These are phyloP conservation scores for Trileptium ribeirensis DNA, from an alignment of 2,888 invertebrate species.

Conservation along the genomic window DNA sequence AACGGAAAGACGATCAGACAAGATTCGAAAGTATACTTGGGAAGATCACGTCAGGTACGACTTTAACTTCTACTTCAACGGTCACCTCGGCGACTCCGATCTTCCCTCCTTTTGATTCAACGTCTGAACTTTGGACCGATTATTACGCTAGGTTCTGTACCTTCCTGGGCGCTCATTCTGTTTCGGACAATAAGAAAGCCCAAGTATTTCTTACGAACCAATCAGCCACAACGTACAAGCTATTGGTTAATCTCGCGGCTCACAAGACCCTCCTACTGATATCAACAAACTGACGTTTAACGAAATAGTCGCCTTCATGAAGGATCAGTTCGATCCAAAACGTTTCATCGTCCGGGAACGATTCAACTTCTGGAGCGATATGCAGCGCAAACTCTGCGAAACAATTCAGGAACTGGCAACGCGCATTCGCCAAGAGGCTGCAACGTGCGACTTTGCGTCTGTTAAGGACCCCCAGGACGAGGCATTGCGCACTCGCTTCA, in stretches of 20 bases:
- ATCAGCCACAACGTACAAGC: background rate
- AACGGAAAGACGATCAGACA: background rate
- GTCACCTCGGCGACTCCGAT: background rate
- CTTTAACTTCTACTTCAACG: no score
- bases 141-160: background rate
- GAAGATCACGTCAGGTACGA: background rate
- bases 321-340: slow-evolving; percentile 29
- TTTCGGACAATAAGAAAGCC: background rate
- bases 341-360: slow-evolving; percentile 31
- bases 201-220: slow-evolving; percentile 7
- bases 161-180: background rate
- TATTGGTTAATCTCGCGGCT: background rate
- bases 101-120: background rate
- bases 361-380: slow-evolving; percentile 32
- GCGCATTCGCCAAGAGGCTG: slow-evolving; percentile 32
- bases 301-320: slow-evolving; percentile 5
- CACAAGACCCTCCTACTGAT: background rate
- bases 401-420: slow-evolving; percentile 31
- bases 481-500: slow-evolving; percentile 8
- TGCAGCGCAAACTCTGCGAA: slow-evolving; percentile 33
- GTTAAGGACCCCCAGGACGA: background rate
- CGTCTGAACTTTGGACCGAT: background rate
- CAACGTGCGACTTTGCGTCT: slow-evolving; percentile 31
- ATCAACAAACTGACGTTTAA: slow-evolving; percentile 1
- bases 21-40: background rate